Evolutionary conservation across 2,888 invertebrate genomes (phyloP).

Genomic region (Coelopa pilipes): DNA sequence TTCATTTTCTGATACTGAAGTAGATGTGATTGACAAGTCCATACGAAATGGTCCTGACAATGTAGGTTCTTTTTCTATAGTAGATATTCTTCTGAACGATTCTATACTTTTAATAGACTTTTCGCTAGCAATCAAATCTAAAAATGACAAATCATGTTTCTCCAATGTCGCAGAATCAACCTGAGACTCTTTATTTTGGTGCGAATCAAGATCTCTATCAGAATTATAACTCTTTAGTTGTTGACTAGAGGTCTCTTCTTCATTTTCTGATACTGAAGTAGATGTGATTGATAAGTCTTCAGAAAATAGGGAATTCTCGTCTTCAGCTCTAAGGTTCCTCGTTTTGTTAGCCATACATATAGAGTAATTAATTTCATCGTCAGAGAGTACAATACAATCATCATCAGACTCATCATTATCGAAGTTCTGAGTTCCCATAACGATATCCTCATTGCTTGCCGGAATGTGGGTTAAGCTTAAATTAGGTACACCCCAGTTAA

Average conservation of each 20-base stretch:
- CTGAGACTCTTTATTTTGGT: not conserved
- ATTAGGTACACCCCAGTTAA: not conserved
- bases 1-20: slow-evolving; percentile 11
- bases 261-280: slow-evolving; percentile 9
- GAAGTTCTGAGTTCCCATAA: too few species aligned
- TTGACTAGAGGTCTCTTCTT: not conserved
- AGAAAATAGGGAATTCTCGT: slow-evolving; percentile 10
- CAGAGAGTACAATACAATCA: slow-evolving; percentile 65
- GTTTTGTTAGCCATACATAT: slow-evolving; percentile 63
- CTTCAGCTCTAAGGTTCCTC: slow-evolving; percentile 3
- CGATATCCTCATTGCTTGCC: too few species aligned
- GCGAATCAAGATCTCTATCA: not conserved
- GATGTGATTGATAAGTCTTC: slow-evolving; percentile 11
- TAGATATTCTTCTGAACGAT: too few species aligned
- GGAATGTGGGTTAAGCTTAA: slow-evolving; percentile 17
- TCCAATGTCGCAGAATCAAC: not conserved
- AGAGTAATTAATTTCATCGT: slow-evolving; percentile 76
- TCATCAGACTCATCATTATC: slow-evolving; percentile 50
- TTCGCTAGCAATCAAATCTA: slow-evolving; percentile 39
- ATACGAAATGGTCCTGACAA: slow-evolving; percentile 38
- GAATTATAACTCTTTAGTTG: not conserved
- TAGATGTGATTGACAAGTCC: not conserved
- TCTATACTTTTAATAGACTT: slow-evolving; percentile 35
- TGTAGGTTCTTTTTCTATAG: too few species aligned
- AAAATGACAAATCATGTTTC: slow-evolving; percentile 42